These are phyloP conservation scores for Puma concolor DNA, from an alignment of 2,113 vertebrate species.

Conservation along the genomic window DNA sequence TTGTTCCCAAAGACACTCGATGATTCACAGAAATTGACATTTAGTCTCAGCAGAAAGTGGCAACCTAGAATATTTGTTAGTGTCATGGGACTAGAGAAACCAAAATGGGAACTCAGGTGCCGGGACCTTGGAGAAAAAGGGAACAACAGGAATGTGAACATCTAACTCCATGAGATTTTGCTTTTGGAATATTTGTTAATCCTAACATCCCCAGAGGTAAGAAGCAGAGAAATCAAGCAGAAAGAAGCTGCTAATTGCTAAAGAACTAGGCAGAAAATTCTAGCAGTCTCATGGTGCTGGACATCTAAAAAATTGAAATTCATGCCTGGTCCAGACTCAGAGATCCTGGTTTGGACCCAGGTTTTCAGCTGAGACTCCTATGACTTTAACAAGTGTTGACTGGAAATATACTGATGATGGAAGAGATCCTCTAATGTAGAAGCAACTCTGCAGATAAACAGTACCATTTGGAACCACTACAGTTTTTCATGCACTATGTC, in stretches of 20 bases:
- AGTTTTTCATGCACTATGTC: background rate
- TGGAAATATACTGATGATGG: background rate
- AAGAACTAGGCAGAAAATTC: background rate
- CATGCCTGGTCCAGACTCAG: background rate
- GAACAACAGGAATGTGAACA: background rate
- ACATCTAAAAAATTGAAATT: background rate
- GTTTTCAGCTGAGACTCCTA: background rate
- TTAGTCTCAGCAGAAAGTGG: background rate
- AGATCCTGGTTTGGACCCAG: background rate
- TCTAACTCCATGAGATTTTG: background rate
- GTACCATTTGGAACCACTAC: background rate
- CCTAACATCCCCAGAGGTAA: background rate
- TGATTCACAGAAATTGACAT: background rate
- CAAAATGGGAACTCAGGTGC: background rate
- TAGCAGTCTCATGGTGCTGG: background rate
- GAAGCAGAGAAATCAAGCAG: background rate
- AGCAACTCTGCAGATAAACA: background rate
- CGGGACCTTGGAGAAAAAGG: background rate
- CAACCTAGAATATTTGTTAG: background rate
- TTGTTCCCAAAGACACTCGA: background rate
- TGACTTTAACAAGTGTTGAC: background rate
- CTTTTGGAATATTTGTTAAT: background rate
- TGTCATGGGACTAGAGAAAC: fast-evolving
- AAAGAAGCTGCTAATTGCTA: background rate
- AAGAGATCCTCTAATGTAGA: background rate